Evolutionary conservation across 1,140 invertebrate genomes (phyloP).

Genomic region (Camponotus floridanus): DNA sequence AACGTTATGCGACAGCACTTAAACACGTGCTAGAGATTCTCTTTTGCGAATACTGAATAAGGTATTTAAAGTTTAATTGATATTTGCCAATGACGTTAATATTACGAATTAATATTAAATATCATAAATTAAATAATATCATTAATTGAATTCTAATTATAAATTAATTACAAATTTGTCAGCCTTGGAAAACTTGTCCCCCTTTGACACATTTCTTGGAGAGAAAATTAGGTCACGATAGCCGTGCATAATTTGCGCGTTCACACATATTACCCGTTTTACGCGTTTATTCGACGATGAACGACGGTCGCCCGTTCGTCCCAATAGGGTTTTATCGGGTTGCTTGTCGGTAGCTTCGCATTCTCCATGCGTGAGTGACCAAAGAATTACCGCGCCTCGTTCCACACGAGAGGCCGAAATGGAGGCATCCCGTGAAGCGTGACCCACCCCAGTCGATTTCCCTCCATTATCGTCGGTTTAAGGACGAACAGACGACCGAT

Average conservation of each 20-base stretch:
- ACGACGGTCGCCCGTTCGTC: constrained; percentile 1
- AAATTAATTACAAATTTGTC: not conserved
- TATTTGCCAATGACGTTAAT: no score
- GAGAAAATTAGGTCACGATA: constrained; percentile 12
- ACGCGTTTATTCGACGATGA: constrained; percentile 15
- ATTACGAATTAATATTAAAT: no score
- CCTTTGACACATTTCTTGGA: not conserved
- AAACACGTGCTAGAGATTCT: not conserved
- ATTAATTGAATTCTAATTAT: no score
- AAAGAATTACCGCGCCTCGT: constrained; percentile 60
- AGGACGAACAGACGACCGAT: not conserved
- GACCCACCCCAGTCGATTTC: constrained; percentile 44
- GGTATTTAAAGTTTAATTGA: no score
- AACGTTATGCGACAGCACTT: not conserved
- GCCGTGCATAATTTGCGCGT: not conserved
- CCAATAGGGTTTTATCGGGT: constrained; percentile 6
- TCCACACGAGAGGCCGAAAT: constrained; percentile 56
- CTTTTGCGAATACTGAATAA: no score
- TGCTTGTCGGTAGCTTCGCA: not conserved
- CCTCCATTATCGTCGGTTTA: constrained; percentile 32
- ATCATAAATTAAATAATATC: not conserved
- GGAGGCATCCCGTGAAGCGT: constrained; percentile 43
- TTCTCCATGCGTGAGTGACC: constrained; percentile 58
- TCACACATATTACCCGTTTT: constrained; percentile 3
- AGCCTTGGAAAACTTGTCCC: not conserved